Evolutionary conservation across 2,888 invertebrate species (phyloP), one percentile per base, ranked within the genome.

Genomic region (Stenoptilia bipunctidactyla): DNA sequence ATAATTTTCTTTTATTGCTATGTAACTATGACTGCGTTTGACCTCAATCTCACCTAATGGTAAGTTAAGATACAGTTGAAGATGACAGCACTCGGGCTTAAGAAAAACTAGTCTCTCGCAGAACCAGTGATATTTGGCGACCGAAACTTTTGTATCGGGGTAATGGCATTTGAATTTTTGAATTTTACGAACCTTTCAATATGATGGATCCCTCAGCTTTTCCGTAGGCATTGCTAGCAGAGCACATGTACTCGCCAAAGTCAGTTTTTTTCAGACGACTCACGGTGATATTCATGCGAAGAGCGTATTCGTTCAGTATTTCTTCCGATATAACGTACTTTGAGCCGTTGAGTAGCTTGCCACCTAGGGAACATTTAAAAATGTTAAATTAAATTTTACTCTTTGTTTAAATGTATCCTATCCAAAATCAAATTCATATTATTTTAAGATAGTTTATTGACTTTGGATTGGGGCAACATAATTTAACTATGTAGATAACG

Each of bases 201-300:
- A 89, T 85, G 48, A 94, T 89, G 40, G 87, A 79, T 9, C 91
- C 92, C 53, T 93, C 92, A 12, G 90, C 89, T 60, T 89, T 91
- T 5, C 94, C 95, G 39, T 93, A 86, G 13, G 90, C 91, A 62
- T 94, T 95, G 43, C 89, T 88, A 34, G 93, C 91, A 1, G 89
- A 87, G 60, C 94, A 94, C 15, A 88, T 86, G 71, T 94, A 94
- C 36, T 90, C 89, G 0, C 92, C 93, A 54, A 93, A 93, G 68
- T 94, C 94, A 14, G 68, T 72, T 59, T 88, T 89, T 61, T 89
- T 89, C 48, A 95, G 76, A 51, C 89, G 87, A 48, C 86, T 88
- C 58, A 96, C 91, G 46, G 92, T 92, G 50, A 96, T 82, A 67
- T 92, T 92, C 88, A 94, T 90, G 50, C 90, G 87, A 64, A 93